These are phyloP conservation scores for Upupa epops DNA, from an alignment of 2,113 vertebrate species.

Conservation along the genomic window DNA sequence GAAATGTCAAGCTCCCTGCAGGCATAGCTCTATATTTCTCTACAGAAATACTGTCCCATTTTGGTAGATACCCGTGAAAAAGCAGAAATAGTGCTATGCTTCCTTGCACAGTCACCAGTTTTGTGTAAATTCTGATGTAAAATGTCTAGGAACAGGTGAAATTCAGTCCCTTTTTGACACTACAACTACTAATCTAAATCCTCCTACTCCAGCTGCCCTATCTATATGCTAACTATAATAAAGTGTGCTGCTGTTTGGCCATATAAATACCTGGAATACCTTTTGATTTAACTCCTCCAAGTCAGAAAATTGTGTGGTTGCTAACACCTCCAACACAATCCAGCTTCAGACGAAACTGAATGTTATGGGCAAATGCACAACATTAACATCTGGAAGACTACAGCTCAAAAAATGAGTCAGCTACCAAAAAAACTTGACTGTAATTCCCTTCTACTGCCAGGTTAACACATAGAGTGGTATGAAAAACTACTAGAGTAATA, in stretches of 20 bases:
- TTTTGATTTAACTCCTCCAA: background rate
- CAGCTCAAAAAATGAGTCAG: background rate
- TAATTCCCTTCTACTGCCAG: background rate
- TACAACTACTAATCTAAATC: background rate
- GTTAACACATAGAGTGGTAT: background rate
- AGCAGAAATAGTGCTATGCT: background rate
- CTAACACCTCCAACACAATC: background rate
- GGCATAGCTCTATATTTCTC: background rate
- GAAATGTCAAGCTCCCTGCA: background rate
- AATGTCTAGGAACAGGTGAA: background rate
- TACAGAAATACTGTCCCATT: background rate
- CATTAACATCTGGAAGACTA: background rate
- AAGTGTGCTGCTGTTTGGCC: accelerated
- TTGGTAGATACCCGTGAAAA: accelerated
- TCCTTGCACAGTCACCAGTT: background rate
- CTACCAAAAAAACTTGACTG: background rate
- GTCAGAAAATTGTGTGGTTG: background rate
- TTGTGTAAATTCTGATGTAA: background rate
- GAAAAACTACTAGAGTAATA: background rate
- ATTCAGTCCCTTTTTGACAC: background rate
- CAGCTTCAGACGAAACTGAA: background rate
- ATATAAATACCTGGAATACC: background rate
- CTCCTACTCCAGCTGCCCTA: background rate
- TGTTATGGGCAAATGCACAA: background rate
- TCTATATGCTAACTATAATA: background rate